Base-by-base conservation (phyloP, 2,113 vertebrate genomes). In the Elanus axillaris region DNA sequence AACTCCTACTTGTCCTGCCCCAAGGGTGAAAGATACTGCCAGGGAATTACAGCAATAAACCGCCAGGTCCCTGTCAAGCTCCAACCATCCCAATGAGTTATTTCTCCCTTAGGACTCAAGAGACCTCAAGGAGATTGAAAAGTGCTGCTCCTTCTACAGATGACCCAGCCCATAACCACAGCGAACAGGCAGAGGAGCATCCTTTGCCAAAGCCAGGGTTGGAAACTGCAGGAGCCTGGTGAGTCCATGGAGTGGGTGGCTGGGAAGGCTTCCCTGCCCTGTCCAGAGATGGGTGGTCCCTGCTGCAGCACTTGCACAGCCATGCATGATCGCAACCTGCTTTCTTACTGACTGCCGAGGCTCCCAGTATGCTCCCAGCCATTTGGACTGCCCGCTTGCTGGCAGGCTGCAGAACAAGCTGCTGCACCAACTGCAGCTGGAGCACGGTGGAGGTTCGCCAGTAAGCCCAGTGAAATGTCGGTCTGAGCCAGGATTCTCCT, bases 301-400 rank as follows among this genome's bases (percentile, higher is more conserved):
- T 43, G 50, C 50, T 45, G 55, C 29, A 73, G 72, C 3, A 4
- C 27, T 31, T 12, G 13, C 50, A 84, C 36, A 40, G 63, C 42
- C 0, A 0, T 4, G 27, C 5, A 5, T 1, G 50, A 66, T 22
- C 1, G 3, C 27, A 25, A 11, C 6, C 19, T 0, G 0, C 34
- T 63, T 45, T 38, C 38, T 84, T 7, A 11, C 6, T 1, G 2
- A n/a, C 20, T 66, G 36, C 58, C 0, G 1, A 71, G 31, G 48
- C 42, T 43, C 32, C 1, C 0, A 9, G 18, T 48, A 29, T 0
- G 4, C 64, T 73, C 29, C 40, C 11, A 3, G 75, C 34, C 16
- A 1, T 26, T 15, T 16, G 79, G 47, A 16, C 56, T n/a, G 67
- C 36, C 66, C 0, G 0, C 19, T 7, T 47, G 20, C 76, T 40